These are phyloP conservation scores for Trachymyrmex septentrionalis DNA, from an alignment of 1,140 invertebrate species.

Conservation along the genomic window DNA sequence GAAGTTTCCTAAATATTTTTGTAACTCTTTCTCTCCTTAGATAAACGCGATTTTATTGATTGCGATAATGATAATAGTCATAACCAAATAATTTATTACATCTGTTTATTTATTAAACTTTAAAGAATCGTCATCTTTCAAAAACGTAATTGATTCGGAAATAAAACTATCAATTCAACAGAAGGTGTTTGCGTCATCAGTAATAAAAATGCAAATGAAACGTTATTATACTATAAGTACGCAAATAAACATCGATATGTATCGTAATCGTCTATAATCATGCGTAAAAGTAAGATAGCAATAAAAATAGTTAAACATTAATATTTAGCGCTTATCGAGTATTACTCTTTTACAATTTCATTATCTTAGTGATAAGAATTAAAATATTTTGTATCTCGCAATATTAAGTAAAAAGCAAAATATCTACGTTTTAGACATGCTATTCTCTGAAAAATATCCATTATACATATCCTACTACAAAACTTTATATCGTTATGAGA, in stretches of 20 bases:
- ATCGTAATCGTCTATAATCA: too few species aligned
- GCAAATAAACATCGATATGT: too few species aligned
- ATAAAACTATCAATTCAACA: not conserved
- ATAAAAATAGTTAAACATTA: not conserved
- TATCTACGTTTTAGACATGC: not conserved
- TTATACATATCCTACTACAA: not conserved
- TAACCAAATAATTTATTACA: not conserved
- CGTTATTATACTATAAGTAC: too few species aligned
- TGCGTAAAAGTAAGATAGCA: not conserved
- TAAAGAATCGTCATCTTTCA: not conserved
- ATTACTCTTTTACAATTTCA: not conserved
- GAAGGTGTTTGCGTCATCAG: not conserved
- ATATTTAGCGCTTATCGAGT: not conserved
- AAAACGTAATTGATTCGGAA: not conserved
- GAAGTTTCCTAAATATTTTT: conserved; percentile 28
- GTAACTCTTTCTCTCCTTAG: not conserved
- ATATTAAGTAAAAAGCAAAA: not conserved
- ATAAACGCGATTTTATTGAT: not conserved
- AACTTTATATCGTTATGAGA: not conserved
- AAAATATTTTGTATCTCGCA: not conserved
- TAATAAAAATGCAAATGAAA: not conserved
- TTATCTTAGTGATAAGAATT: not conserved
- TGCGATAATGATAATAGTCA: not conserved
- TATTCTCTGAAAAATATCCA: not conserved
- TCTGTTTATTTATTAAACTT: not conserved